Evolutionary conservation across 2,797 vertebrate genomes (phyloP), one percentile per base, ranked within the genome.

Genomic region (Fistularia commersonii): DNA sequence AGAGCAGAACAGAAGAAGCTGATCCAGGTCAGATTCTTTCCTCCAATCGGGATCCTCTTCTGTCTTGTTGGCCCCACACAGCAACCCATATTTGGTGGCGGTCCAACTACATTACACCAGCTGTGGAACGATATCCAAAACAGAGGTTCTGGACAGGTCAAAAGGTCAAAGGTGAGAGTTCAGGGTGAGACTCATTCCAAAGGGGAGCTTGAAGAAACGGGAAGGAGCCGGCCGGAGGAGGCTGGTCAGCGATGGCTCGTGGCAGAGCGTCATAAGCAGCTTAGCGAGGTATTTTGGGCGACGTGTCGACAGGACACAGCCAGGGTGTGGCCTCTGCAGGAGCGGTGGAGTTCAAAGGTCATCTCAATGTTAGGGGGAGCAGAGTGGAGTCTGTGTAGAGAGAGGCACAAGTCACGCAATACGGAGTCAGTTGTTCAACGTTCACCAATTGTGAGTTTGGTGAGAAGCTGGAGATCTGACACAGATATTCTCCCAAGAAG

Each of bases 251-350:
- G n/a, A n/a, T n/a, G n/a, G n/a, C n/a, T n/a, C n/a, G n/a, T n/a
- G n/a, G n/a, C 38, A 23, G 10, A 43, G 61, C 12, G 9, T 53
- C 60, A 45, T 76, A 82, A 82, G 74, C 48, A 72, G 77, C 74
- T 82, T 80, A 82, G 11, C 0, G 15, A 55, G 54, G 9, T 70
- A 77, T 80, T 80, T 70, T 33, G 48, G 57, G 49, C 38, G 1
- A 51, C 31, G 8, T 44, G 15, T 61, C 48, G 36, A 40, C 33
- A 36, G 44, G 35, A 54, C 57, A 37, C 32, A 45, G n/a, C 23
- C 57, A 40, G 34, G 46, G 44, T 4, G 40, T 13, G 48, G 41
- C 6, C 6, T 0, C 64, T 68, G 64, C 42, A 40, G 38, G 41
- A 39, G 23, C n/a, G n/a, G n/a, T n/a, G n/a, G n/a, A n/a, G n/a